Conservation (phyloP, 2,113 vertebrate species). For the Hucho hucho region DNA sequence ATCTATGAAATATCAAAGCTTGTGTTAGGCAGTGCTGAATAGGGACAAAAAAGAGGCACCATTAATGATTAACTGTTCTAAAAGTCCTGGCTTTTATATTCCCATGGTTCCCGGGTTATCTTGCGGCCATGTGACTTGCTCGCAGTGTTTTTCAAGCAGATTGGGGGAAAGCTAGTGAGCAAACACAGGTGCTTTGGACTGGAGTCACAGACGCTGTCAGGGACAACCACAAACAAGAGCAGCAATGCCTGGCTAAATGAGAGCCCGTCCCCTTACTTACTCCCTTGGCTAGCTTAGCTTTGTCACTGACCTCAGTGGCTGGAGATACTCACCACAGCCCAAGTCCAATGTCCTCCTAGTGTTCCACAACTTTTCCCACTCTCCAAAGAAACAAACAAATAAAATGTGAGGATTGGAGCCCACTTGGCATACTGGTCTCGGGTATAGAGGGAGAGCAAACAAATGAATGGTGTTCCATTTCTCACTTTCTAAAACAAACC, state of each 20-base stretch:
- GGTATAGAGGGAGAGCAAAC: constrained; percentile 73
- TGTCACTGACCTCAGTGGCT: constrained; percentile 44
- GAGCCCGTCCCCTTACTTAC: constrained; percentile 80
- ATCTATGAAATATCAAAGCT: constrained; percentile 97
- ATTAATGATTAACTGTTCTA: constrained; percentile 99
- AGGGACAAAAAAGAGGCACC: constrained; percentile 94
- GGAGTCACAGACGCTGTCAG: constrained; percentile 90
- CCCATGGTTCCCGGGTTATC: constrained; percentile 97
- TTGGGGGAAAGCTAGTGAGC: constrained; percentile 99
- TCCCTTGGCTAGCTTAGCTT: constrained; percentile 64
- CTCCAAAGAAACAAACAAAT: constrained; percentile 72
- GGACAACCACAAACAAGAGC: constrained; percentile 96
- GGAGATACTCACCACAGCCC: constrained; percentile 33
- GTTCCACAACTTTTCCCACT: constrained; percentile 79
- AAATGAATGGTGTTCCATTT: constrained; percentile 74
- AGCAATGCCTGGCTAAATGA: constrained; percentile 94
- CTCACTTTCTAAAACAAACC: constrained; percentile 77
- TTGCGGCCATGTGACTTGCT: constrained; percentile 96
- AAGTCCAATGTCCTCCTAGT: constrained; percentile 73
- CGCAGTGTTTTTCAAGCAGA: constrained; percentile 94
- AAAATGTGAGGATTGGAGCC: constrained; percentile 66
- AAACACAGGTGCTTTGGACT: constrained; percentile 98
- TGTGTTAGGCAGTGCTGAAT: constrained; percentile 88
- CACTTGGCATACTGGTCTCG: constrained; percentile 72
- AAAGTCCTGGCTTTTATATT: constrained; percentile 99